Percentiles rank a stretch among this genome's conserved stretches.
These are phyloP conservation scores for Penaeus vannamei DNA, from an alignment of 1,140 invertebrate genomes.

Conservation along the genomic window DNA sequence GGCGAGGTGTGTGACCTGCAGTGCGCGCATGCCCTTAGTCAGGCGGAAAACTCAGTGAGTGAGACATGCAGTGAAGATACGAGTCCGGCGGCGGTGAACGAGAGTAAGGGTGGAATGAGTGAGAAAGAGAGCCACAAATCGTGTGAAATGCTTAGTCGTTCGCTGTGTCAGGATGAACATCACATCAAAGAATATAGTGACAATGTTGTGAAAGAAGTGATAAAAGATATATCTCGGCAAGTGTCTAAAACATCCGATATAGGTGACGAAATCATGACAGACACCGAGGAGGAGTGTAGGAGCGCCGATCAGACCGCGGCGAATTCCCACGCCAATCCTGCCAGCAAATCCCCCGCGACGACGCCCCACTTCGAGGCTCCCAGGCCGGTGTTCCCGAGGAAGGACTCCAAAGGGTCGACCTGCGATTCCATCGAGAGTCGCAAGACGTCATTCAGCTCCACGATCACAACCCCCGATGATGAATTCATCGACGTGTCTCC, in stretches of 20 bases:
- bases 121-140: not conserved
- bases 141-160: not conserved
- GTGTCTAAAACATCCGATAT: conserved; percentile 3
- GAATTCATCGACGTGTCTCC: conserved; percentile 51
- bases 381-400: conserved; percentile 6
- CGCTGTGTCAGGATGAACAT: not conserved
- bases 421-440: conserved; percentile 43
- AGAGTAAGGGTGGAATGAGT: not conserved
- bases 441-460: conserved; percentile 44
- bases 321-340: not conserved
- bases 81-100: not conserved
- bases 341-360: not conserved
- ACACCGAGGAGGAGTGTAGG: not conserved
- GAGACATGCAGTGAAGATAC: not conserved
- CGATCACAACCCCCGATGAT: conserved; percentile 41
- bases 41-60: not conserved
- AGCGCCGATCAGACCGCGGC: not conserved
- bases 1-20: conserved; percentile 6
- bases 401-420: conserved; percentile 47
- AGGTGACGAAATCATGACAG: conserved; percentile 25
- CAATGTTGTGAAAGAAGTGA: not conserved
- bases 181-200: conserved; percentile 17
- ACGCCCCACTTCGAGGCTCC: not conserved
- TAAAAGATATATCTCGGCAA: not conserved
- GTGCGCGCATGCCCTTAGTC: not conserved